A percentile compares a stretch with the other conserved stretches of the same genome.
Evolutionary conservation across 2,113 vertebrate genomes (phyloP).

Genomic region (Corydoras sp.): DNA sequence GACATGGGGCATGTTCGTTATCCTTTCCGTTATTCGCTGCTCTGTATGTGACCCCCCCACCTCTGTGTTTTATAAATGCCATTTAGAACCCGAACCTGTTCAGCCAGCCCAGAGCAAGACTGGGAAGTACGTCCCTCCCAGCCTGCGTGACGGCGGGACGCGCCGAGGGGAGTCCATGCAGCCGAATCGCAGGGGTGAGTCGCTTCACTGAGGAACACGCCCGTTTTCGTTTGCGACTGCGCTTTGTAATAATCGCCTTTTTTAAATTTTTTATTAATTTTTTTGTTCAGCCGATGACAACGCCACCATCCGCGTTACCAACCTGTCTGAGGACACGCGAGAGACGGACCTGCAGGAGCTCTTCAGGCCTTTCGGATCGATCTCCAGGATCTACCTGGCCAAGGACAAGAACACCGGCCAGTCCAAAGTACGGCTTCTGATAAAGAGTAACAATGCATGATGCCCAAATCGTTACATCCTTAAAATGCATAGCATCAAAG

Average conservation of each 20-base stretch:
- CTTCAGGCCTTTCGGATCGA: conserved; percentile 93
- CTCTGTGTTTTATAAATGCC: neutral
- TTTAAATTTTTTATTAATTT: too few species aligned
- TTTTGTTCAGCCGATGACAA: conserved; percentile 81
- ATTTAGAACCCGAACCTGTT: conserved; percentile 77
- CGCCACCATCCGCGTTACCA: conserved; percentile 94
- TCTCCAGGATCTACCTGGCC: conserved; percentile 92
- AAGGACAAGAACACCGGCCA: conserved; percentile 97
- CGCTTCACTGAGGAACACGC: neutral
- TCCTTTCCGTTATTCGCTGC: too few species aligned
- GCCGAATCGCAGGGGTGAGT: conserved; percentile 83
- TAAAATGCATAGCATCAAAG: too few species aligned
- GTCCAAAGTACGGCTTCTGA: conserved; percentile 75
- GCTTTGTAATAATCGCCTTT: too few species aligned
- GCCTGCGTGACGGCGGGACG: conserved; percentile 80
- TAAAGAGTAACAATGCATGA: too few species aligned
- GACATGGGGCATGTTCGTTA: too few species aligned
- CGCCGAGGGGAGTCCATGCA: conserved; percentile 92
- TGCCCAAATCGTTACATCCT: too few species aligned
- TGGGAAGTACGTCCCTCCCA: conserved; percentile 88
- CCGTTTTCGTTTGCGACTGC: too few species aligned
- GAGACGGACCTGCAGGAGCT: conserved; percentile 96
- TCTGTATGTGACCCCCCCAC: too few species aligned
- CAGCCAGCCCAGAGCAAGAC: conserved; percentile 85
- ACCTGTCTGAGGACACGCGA: conserved; percentile 92